Conservation (phyloP, 1,140 invertebrate genomes). For the Diprion similis region DNA sequence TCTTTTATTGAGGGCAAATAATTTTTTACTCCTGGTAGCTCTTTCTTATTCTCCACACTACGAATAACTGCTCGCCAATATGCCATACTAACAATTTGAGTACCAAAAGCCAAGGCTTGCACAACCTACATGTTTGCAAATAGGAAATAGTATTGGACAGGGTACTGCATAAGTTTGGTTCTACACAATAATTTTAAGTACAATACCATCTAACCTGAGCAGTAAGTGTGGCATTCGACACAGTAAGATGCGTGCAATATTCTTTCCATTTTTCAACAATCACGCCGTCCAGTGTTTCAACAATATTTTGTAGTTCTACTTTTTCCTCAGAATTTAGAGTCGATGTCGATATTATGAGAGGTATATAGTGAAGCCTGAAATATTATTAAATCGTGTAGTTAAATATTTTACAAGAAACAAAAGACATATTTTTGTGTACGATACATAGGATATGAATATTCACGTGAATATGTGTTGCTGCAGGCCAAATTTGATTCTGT, state of each 20-base stretch:
- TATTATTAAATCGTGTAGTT: not conserved
- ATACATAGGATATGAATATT: not conserved
- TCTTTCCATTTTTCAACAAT: not conserved
- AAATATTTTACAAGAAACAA: no score
- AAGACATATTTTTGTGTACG: no score
- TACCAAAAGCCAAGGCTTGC: conserved; percentile 68
- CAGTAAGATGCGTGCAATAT: conserved; percentile 65
- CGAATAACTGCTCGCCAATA: conserved; percentile 67
- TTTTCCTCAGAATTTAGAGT: not conserved
- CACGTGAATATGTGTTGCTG: not conserved
- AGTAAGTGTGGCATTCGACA: conserved; percentile 71
- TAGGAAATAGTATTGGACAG: not conserved
- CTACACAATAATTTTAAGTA: not conserved
- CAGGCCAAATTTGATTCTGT: not conserved
- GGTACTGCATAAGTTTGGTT: not conserved
- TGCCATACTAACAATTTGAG: conserved; percentile 67
- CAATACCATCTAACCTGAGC: conserved; percentile 63
- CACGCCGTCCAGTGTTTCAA: not conserved
- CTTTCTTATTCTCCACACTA: conserved; percentile 50
- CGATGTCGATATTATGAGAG: not conserved
- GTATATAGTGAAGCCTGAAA: not conserved
- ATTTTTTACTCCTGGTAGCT: conserved; percentile 60
- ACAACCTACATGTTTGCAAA: conserved; percentile 49
- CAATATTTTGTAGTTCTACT: not conserved
- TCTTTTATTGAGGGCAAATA: conserved; percentile 65